Base-by-base conservation (phyloP, 35 echinoderm and acorn worm genomes). In the Heliocidaris erythrogramma region DNA sequence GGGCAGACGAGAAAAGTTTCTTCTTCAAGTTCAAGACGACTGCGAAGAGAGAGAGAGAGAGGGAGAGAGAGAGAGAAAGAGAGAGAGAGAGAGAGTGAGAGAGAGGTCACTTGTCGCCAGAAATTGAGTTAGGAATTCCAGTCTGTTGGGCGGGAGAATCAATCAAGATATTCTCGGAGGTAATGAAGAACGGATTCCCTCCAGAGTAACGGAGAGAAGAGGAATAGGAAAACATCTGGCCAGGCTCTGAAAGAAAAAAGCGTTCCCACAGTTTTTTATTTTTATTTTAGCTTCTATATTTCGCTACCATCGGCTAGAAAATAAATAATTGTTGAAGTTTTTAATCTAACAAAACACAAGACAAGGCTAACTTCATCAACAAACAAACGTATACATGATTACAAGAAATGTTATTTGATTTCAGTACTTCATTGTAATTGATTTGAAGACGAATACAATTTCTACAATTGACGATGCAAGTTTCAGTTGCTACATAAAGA, bases 191-290 rank as follows among this genome's bases (percentile, higher is more conserved):
- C 31, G 87, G 87, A 89, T 47, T 47, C 31, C 47, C 87, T 47
- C 30, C 14, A 42, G 87, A 89, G 13, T 17, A 27, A 9, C 31
- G 6, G 87, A 89, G 87, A 89, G 29, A 89, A 31, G 18, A 30
- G 29, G 87, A 42, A 88, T 32, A 89, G 87, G 10, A 89, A 89
- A 89, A 89, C 87, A 89, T 89, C 87, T 89, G 87, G 87, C 87
- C 47, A 18, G 27, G 27, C 21, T 78, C 65, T 7, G 14, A 78
- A 27, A 78, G 65, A n/a, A n/a, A 78, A n/a, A 18, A 27, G 27
- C 18, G 17, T 29, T 78, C 17, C 4, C 65, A 78, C 27, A 27
- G 65, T 78, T 17, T 78, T 4, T 7, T 27, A n/a, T 21, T 27
- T 78, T 78, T 78, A 5, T n/a, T n/a, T n/a, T n/a, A n/a, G 18